These are phyloP conservation scores for Dicrurus megarhynchus DNA, from an alignment of 2,113 vertebrate genomes.

Conservation along the genomic window DNA sequence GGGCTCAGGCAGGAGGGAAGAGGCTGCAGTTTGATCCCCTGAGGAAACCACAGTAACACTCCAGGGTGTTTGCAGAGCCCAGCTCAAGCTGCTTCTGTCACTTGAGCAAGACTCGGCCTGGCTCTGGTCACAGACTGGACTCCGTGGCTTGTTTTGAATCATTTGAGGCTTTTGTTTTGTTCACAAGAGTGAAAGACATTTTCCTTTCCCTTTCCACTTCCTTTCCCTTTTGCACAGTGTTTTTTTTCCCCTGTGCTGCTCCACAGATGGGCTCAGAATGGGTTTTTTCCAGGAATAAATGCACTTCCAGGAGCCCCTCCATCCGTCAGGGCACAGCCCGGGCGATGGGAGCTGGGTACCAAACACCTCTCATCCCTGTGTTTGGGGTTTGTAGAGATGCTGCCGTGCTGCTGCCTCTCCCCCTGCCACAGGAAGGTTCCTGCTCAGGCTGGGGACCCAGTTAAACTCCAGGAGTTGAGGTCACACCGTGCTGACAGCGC, in stretches of 20 bases:
- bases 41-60: neutral
- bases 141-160: neutral
- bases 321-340: accelerated
- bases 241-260: neutral
- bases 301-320: neutral
- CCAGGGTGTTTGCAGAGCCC: neutral
- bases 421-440: neutral
- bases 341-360: neutral
- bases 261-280: neutral
- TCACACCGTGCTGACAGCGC: accelerated
- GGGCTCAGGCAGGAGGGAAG: neutral
- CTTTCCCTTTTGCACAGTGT: neutral
- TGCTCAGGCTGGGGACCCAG: neutral
- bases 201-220: neutral
- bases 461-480: accelerated
- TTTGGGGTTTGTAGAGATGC: neutral
- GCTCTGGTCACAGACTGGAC: neutral
- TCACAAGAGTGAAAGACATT: neutral
- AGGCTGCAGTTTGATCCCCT: neutral
- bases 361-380: accelerated
- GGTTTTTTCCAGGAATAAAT: neutral
- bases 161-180: neutral
- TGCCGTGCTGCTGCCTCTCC: neutral
- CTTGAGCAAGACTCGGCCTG: accelerated
- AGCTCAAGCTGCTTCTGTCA: neutral